These are phyloP conservation scores for Philopotamus ludificatus DNA, from an alignment of 1,140 invertebrate species.

Conservation along the genomic window DNA sequence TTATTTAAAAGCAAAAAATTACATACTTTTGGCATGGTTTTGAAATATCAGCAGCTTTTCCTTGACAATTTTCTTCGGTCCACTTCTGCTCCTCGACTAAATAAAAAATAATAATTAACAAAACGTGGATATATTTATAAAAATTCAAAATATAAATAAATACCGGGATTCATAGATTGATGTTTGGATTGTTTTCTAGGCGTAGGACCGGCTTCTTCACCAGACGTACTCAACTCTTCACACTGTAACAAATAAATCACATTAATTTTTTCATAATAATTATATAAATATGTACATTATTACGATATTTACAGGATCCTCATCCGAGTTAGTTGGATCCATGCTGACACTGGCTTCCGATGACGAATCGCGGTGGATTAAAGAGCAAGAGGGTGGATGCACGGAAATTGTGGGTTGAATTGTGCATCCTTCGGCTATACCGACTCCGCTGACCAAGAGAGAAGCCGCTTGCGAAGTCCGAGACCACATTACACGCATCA, in stretches of 20 bases:
- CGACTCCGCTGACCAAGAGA: conserved; percentile 52
- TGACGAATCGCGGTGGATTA: conserved; percentile 57
- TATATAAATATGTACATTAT: neutral
- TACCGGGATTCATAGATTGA: conserved; percentile 51
- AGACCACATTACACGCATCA: conserved; percentile 89
- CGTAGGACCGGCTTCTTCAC: conserved; percentile 54
- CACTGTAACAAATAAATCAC: conserved; percentile 46
- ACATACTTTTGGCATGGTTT: conserved; percentile 53
- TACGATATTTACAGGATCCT: conserved; percentile 50
- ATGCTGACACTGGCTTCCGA: conserved; percentile 73
- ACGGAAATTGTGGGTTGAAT: conserved; percentile 3
- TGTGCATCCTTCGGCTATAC: conserved; percentile 50
- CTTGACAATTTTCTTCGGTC: conserved; percentile 45
- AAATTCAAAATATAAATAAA: neutral
- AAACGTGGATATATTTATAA: neutral
- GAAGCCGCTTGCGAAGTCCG: conserved; percentile 61
- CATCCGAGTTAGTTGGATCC: conserved; percentile 75
- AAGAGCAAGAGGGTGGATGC: conserved; percentile 22
- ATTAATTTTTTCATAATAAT: neutral
- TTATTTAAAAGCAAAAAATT: neutral
- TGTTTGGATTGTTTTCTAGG: conserved; percentile 56
- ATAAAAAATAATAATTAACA: neutral
- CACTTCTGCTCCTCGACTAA: conserved; percentile 41
- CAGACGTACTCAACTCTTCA: conserved; percentile 55
- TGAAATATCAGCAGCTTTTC: conserved; percentile 2